Conservation (phyloP, 1,140 invertebrate species). For the Chymomyza costata region DNA sequence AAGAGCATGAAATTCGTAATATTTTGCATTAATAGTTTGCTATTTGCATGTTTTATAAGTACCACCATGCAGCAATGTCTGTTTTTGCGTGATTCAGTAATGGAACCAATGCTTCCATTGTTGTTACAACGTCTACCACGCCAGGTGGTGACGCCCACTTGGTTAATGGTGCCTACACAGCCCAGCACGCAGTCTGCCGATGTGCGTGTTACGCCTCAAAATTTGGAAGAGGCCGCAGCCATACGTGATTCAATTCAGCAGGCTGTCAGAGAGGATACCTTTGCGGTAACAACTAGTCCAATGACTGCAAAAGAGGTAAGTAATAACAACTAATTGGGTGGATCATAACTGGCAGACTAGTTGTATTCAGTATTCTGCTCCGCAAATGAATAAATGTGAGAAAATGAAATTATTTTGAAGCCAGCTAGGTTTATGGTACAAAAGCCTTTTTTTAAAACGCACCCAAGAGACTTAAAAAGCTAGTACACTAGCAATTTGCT, state of each 20-base stretch:
- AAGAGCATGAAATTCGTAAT: too few relatives aligned
- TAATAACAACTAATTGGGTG: too few relatives aligned
- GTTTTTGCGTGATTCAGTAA: too few relatives aligned
- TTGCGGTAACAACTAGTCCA: conserved; percentile 33
- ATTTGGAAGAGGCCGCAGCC: conserved; percentile 31
- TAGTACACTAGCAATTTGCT: too few relatives aligned
- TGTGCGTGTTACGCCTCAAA: conserved; percentile 45
- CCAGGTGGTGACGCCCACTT: conserved; percentile 49
- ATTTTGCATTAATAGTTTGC: too few relatives aligned
- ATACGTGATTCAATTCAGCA: conserved; percentile 42
- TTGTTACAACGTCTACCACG: conserved; percentile 12
- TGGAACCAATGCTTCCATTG: background rate
- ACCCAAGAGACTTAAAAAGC: too few relatives aligned
- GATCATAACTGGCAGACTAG: background rate
- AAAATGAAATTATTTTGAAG: too few relatives aligned
- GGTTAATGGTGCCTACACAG: conserved; percentile 25
- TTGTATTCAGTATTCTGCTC: too few relatives aligned
- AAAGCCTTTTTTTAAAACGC: too few relatives aligned
- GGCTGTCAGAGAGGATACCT: conserved; percentile 43
- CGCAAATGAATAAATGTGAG: too few relatives aligned
- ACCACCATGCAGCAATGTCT: background rate
- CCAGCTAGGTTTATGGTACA: too few relatives aligned
- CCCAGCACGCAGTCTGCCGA: background rate
- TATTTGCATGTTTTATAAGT: too few relatives aligned
- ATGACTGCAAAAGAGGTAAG: conserved; percentile 7